A percentile compares a stretch with the other conserved stretches of the same genome.
Evolutionary conservation across 2,888 invertebrate species (phyloP).

Genomic region (Elmis aenea): DNA sequence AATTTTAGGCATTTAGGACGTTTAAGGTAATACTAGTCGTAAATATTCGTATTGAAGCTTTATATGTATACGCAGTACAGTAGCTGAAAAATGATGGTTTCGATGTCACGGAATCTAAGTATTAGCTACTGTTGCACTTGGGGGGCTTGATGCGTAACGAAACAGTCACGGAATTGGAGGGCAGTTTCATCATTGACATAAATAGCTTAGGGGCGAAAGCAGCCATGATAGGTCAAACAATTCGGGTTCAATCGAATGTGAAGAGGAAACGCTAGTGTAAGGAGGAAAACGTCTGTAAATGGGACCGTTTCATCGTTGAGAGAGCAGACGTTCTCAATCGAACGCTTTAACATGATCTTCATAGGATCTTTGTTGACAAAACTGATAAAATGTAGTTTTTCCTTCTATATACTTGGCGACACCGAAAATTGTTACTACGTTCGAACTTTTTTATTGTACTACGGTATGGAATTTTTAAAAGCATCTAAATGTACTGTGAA

Average conservation of each 20-base stretch:
- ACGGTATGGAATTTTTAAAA: no score
- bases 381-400: no score
- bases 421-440: no score
- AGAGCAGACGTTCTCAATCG: constrained; percentile 32
- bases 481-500: no score
- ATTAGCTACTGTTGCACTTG: constrained; percentile 36
- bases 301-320: constrained; percentile 41
- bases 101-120: constrained; percentile 32
- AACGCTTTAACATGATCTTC: constrained; percentile 30
- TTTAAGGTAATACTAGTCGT: no score
- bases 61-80: no score
- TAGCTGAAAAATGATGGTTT: constrained; percentile 29
- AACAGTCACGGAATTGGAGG: constrained; percentile 29
- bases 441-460: no score
- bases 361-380: constrained; percentile 21
- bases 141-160: constrained; percentile 34
- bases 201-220: constrained; percentile 32
- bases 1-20: no score
- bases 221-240: constrained; percentile 46
- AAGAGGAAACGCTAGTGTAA: constrained; percentile 47
- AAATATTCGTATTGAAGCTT: no score
- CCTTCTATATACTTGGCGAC: no score
- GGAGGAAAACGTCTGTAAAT: constrained; percentile 48
- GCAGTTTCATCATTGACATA: constrained; percentile 37
- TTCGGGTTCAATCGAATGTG: constrained; percentile 46